These are phyloP conservation scores for Sarcophaga peregrina DNA, from an alignment of 1,140 invertebrate species.

Conservation along the genomic window DNA sequence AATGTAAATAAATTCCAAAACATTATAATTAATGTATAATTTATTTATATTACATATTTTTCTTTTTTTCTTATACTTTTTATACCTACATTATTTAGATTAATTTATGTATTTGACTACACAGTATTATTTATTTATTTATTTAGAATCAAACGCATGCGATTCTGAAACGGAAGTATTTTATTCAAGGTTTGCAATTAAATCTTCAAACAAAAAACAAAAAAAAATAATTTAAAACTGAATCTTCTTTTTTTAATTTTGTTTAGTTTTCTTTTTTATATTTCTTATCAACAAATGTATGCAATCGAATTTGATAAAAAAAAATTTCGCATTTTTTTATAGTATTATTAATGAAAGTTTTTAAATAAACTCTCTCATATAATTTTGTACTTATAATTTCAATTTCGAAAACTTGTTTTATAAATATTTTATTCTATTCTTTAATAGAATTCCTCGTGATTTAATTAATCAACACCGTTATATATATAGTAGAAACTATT, in stretches of 20 bases:
- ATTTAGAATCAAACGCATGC: neutral
- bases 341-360: too few relatives aligned
- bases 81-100: too few relatives aligned
- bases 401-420: too few relatives aligned
- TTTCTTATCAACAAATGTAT: neutral
- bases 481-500: neutral
- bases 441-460: neutral
- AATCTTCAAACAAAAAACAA: neutral
- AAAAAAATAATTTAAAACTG: neutral
- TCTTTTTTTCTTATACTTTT: too few relatives aligned
- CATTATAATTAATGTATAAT: too few relatives aligned
- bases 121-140: neutral
- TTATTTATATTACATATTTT: too few relatives aligned
- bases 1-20: too few relatives aligned
- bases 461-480: neutral
- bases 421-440: neutral
- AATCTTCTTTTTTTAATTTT: neutral
- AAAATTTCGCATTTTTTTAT: too few relatives aligned
- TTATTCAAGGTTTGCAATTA: slow-evolving; percentile 30
- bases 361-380: too few relatives aligned
- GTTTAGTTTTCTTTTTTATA: neutral
- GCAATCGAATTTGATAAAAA: too few relatives aligned
- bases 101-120: too few relatives aligned
- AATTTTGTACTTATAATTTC: too few relatives aligned
- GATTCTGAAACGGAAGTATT: slow-evolving; percentile 38